Evolutionary conservation across 1,140 invertebrate genomes (phyloP).

Genomic region (Lordiphosa mommai): DNA sequence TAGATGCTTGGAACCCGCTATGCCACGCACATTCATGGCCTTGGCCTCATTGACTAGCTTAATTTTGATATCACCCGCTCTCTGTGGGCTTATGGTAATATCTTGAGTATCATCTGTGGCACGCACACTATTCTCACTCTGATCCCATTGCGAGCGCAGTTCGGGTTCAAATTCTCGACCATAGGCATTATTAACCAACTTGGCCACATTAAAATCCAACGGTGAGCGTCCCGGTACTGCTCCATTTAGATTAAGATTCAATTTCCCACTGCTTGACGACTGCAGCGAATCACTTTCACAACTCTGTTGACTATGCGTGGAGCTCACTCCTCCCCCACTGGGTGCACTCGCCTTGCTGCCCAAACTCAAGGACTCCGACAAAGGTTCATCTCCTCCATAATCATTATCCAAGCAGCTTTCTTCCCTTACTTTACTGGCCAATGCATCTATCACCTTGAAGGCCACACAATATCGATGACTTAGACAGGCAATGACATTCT

Average conservation of each 20-base stretch:
- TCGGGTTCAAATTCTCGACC: constrained; percentile 72
- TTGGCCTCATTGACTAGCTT: constrained; percentile 76
- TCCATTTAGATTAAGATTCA: constrained; percentile 23
- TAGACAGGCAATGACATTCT: constrained; percentile 74
- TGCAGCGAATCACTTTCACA: constrained; percentile 74
- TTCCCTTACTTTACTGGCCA: constrained; percentile 38
- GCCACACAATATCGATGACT: constrained; percentile 74
- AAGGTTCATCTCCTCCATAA: constrained; percentile 56
- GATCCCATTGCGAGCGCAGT: constrained; percentile 71
- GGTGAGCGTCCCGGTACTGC: constrained; percentile 59
- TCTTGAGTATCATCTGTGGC: constrained; percentile 52
- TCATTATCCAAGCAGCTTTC: constrained; percentile 66
- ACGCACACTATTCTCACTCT: constrained; percentile 33
- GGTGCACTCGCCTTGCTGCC: constrained; percentile 63
- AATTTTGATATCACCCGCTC: constrained; percentile 70
- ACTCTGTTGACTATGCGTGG: constrained; percentile 69
- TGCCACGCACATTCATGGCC: constrained; percentile 75
- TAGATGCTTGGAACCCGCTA: constrained; percentile 39
- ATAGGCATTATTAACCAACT: constrained; percentile 65
- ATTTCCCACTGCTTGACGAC: constrained; percentile 60
- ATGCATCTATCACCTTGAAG: constrained; percentile 69
- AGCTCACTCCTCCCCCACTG: constrained; percentile 27
- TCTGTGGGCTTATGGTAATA: constrained; percentile 66
- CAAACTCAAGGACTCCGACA: constrained; percentile 66
- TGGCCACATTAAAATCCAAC: constrained; percentile 72